phyloP scores from a whole-genome alignment of 2,888 invertebrate genomes.

The Drosophila paucipuncta region DNA sequence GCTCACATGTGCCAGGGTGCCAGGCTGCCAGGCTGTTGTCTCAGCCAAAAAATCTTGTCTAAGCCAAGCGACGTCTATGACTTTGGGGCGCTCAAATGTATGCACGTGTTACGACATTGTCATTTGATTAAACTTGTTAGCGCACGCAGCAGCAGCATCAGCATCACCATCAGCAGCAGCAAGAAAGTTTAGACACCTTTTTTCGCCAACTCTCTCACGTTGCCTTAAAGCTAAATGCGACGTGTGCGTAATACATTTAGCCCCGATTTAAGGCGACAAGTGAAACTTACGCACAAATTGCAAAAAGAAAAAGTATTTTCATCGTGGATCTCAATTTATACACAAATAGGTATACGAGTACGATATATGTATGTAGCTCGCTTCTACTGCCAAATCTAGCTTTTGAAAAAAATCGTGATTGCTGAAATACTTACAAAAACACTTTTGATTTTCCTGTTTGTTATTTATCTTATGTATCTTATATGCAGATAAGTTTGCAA shows the following conservation, averaged over 20 bases:
- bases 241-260: constrained; percentile 37
- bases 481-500: background rate
- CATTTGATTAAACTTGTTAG: constrained; percentile 82
- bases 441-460: background rate
- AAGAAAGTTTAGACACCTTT: constrained; percentile 47
- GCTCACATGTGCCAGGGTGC: constrained; percentile 59
- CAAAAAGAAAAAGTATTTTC: background rate
- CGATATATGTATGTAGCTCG: too few species aligned
- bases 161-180: constrained; percentile 9
- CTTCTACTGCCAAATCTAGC: background rate
- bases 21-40: constrained; percentile 22
- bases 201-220: constrained; percentile 42
- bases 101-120: constrained; percentile 78
- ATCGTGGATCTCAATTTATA: background rate
- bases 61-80: constrained; percentile 31
- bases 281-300: constrained; percentile 29
- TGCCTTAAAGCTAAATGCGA: constrained; percentile 51
- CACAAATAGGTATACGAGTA: background rate
- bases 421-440: background rate
- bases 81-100: constrained; percentile 54
- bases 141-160: constrained; percentile 43
- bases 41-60: constrained; percentile 34
- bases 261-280: constrained; percentile 17
- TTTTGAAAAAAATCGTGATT: background rate
- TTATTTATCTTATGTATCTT: background rate